Base-by-base conservation (phyloP, 2,113 vertebrate genomes). In the Alligator sinensis region DNA sequence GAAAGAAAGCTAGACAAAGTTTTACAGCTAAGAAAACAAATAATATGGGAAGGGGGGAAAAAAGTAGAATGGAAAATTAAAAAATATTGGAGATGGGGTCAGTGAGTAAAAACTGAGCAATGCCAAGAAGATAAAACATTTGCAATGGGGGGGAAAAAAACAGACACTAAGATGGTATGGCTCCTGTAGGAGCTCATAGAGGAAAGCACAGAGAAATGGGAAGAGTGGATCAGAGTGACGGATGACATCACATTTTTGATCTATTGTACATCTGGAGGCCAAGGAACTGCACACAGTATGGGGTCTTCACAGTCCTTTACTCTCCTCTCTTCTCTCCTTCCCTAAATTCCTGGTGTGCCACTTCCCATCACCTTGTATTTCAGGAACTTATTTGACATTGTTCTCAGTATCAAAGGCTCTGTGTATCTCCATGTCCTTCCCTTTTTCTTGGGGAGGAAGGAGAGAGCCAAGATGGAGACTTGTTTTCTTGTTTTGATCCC, bases 261-360 rank as follows among this genome's bases (percentile, higher is more conserved):
- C 79, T 4, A 5, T 58, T 3, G 62, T 64, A 7, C 19, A 77
- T 82, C 28, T 30, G 15, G 10, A 84, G 19, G 21, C 70, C 25
- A 85, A 80, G 84, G 38, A 15, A 11, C 3, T 82, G 13, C n/a
- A 24, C 16, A 9, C 4, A 2, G 17, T 6, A 3, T 24, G 9
- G 0, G 0, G 9, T 64, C 5, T 4, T 72, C 47, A 27, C 80
- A 30, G 25, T 17, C 6, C 72, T 27, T 5, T 0, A 79, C 75
- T 87, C 10, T 22, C 77, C 54, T 70, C 57, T 47, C 8, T 47
- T 47, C 47, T 47, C 47, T 47, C 47, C 47, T 47, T 47, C 22
- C 70, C n/a, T 25, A 28, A 2, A 19, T 19, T 70, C 68, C 34
- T 18, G 19, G 19, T 70, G 18, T 30, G 2, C 19, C 38, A 34